Conservation (phyloP, 2,113 vertebrate species). For the Oncorhynchus masou region DNA sequence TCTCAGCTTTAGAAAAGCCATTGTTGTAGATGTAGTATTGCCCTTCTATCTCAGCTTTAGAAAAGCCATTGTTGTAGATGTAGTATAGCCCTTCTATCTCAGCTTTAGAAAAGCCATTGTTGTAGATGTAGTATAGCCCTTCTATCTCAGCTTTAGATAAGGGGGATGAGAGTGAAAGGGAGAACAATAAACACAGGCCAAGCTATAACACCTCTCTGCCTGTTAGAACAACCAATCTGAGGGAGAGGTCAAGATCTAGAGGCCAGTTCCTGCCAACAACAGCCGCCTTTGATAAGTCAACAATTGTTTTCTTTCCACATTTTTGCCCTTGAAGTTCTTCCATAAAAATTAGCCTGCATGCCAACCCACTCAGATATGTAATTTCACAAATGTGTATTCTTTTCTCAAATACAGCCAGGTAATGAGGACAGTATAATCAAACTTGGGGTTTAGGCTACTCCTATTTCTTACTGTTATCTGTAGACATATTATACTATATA, state of each 20-base stretch:
- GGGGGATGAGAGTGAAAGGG: conserved; percentile 6
- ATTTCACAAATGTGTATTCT: background rate
- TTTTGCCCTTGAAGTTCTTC: background rate
- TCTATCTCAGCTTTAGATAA: background rate
- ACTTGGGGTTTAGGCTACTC: background rate
- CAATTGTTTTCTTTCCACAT: background rate
- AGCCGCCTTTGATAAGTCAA: conserved; percentile 11
- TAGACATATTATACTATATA: background rate
- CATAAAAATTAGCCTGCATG: background rate
- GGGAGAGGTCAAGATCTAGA: conserved; percentile 10
- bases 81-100: no score
- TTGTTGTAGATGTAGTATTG: no score
- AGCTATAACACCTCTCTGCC: background rate
- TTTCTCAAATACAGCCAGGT: background rate
- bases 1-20: no score
- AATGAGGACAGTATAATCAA: background rate
- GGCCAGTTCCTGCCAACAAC: conserved; percentile 13
- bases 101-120: no score
- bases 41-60: no score
- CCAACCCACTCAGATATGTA: background rate
- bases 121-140: no score
- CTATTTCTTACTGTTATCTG: background rate
- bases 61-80: no score
- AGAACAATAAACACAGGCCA: background rate
- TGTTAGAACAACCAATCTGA: conserved; percentile 16